A percentile compares a stretch with the other conserved stretches of the same genome.
Conservation (phyloP, 2,113 vertebrate genomes). For the Amphilophus citrinellus region DNA sequence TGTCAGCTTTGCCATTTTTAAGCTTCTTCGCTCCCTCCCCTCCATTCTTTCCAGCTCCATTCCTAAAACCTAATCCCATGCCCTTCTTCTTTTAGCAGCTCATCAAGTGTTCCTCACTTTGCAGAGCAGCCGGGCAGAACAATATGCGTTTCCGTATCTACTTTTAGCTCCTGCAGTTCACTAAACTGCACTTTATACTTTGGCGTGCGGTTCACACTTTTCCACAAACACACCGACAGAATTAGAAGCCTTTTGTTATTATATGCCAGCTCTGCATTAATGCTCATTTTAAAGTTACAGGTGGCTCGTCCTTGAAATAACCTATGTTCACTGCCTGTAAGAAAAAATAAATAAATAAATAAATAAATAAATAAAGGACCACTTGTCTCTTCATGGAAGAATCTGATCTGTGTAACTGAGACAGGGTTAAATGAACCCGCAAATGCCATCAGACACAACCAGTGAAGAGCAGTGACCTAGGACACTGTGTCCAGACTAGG, state of each 20-base stretch:
- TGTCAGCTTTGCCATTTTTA: conserved; percentile 31
- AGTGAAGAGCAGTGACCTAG: conserved; percentile 60
- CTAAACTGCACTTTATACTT: conserved; percentile 45
- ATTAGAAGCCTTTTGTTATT: background rate
- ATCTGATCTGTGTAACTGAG: conserved; percentile 75
- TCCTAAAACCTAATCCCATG: conserved; percentile 59
- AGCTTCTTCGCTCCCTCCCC: conserved; percentile 16
- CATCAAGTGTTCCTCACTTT: conserved; percentile 62
- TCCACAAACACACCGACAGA: conserved; percentile 25
- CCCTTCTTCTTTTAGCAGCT: conserved; percentile 57
- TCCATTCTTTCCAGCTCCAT: conserved; percentile 31
- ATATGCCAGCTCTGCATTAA: background rate
- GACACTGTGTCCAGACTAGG: conserved; percentile 58
- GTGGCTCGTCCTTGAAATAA: conserved; percentile 30
- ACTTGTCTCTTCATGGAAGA: conserved; percentile 40
- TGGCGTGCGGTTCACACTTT: conserved; percentile 26
- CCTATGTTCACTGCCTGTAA: background rate
- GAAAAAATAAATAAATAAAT: fast-evolving
- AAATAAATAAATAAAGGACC: background rate
- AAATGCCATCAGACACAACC: conserved; percentile 61
- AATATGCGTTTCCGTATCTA: conserved; percentile 63
- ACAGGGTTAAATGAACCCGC: conserved; percentile 59
- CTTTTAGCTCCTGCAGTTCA: conserved; percentile 61
- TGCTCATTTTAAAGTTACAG: background rate
- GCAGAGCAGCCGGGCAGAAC: conserved; percentile 67